A percentile compares a stretch with the other conserved stretches of the same genome.
These are phyloP conservation scores for Bos indicus DNA, from an alignment of 2,113 vertebrate species.

Conservation along the genomic window DNA sequence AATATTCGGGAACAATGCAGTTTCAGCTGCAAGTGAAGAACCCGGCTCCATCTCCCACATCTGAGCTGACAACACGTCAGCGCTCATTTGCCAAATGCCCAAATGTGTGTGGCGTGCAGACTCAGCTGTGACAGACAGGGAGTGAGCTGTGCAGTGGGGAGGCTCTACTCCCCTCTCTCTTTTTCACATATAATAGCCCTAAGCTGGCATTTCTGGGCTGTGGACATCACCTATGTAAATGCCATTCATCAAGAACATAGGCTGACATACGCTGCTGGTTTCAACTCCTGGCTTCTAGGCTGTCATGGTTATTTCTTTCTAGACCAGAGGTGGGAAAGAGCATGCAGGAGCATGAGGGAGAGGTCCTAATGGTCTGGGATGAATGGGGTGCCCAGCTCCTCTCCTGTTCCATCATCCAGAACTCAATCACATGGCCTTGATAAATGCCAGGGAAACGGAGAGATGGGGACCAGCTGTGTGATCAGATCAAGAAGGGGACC, in stretches of 20 bases:
- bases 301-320: background rate
- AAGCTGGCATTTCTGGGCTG: background rate
- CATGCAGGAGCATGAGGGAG: too few species aligned
- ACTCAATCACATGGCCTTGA: fast-evolving
- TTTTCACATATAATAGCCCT: background rate
- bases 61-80: background rate
- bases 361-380: background rate
- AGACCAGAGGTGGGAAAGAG: background rate
- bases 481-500: background rate
- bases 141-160: background rate
- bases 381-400: background rate
- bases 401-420: background rate
- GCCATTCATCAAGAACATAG: background rate
- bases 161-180: too few species aligned
- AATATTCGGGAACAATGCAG: background rate
- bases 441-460: background rate
- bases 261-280: too few species aligned
- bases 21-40: background rate
- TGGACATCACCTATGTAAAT: too few species aligned
- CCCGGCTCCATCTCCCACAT: background rate
- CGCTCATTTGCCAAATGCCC: fast-evolving
- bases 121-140: background rate
- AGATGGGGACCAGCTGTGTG: too few species aligned
- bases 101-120: fast-evolving
- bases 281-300: background rate